A percentile compares a stretch with the other conserved stretches of the same genome.
These are phyloP conservation scores for Ploceus nigricollis DNA, from an alignment of 2,113 vertebrate genomes.

Conservation along the genomic window DNA sequence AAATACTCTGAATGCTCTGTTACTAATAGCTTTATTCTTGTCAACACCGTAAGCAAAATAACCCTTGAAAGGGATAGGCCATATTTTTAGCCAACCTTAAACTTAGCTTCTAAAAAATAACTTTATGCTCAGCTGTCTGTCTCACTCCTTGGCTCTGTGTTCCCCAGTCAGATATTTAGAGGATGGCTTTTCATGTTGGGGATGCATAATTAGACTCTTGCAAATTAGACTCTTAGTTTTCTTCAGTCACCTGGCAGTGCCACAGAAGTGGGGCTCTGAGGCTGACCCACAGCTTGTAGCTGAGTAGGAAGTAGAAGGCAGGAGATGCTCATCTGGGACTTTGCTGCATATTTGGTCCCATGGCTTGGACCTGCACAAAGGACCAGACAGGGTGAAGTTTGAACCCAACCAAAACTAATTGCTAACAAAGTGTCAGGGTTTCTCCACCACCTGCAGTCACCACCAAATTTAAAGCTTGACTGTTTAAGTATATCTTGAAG, in stretches of 20 bases:
- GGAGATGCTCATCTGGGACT: background rate
- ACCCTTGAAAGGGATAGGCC: slow-evolving; percentile 6
- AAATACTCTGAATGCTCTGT: slow-evolving; percentile 8
- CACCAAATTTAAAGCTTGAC: background rate
- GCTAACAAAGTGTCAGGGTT: background rate
- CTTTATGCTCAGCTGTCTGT: background rate
- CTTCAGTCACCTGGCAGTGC: background rate
- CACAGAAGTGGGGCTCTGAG: background rate
- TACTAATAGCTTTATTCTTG: slow-evolving; percentile 44
- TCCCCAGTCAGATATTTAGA: background rate
- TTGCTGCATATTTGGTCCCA: background rate
- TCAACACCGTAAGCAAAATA: slow-evolving; percentile 23
- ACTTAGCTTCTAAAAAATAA: background rate
- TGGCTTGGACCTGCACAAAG: background rate
- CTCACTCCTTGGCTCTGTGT: background rate
- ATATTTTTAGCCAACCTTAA: slow-evolving; percentile 53
- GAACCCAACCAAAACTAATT: background rate
- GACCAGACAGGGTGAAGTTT: background rate
- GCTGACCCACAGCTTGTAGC: background rate
- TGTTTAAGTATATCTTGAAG: background rate
- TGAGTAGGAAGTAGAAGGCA: background rate
- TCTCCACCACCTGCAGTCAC: background rate
- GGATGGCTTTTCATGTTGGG: background rate
- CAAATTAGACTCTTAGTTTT: background rate
- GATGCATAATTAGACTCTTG: background rate